phyloP scores from a whole-genome alignment of 64 coral and sea anemone genomes.

The Acropora tenuis region DNA sequence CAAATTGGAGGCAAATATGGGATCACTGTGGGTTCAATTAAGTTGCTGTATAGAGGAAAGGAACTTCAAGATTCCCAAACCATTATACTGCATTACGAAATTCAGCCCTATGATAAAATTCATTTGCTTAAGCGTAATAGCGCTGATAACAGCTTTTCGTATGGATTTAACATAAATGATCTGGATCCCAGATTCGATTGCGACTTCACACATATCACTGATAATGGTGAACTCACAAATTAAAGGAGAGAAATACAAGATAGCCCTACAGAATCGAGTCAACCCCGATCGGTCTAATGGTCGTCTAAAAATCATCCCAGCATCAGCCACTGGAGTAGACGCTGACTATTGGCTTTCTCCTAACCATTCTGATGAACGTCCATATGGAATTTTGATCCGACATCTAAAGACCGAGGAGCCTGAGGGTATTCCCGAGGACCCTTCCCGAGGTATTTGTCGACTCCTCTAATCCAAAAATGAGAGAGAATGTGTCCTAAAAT shows the following conservation, averaged over 20 bases:
- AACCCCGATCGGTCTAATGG: slow-evolving; percentile 47
- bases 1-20: slow-evolving; percentile 12
- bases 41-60: slow-evolving; percentile 26
- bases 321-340: slow-evolving; percentile 40
- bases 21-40: not conserved
- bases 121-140: not conserved
- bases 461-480: too few species aligned
- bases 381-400: slow-evolving; percentile 60
- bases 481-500: too few species aligned
- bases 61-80: slow-evolving; percentile 10
- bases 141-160: too few species aligned
- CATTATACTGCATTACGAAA: not conserved
- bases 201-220: slow-evolving; percentile 49
- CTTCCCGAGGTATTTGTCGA: too few species aligned
- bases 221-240: slow-evolving; percentile 54
- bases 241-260: slow-evolving; percentile 62
- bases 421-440: too few species aligned
- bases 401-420: not conserved
- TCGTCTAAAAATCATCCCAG: slow-evolving; percentile 48
- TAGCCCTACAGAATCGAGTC: slow-evolving; percentile 79
- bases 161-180: slow-evolving; percentile 15
- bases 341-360: slow-evolving; percentile 77
- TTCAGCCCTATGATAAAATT: slow-evolving; percentile 23
- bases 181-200: slow-evolving; percentile 69
- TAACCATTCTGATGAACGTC: slow-evolving; percentile 52